Conservation (phyloP, 2,113 vertebrate genomes). For the Potamarius usumacintae region DNA sequence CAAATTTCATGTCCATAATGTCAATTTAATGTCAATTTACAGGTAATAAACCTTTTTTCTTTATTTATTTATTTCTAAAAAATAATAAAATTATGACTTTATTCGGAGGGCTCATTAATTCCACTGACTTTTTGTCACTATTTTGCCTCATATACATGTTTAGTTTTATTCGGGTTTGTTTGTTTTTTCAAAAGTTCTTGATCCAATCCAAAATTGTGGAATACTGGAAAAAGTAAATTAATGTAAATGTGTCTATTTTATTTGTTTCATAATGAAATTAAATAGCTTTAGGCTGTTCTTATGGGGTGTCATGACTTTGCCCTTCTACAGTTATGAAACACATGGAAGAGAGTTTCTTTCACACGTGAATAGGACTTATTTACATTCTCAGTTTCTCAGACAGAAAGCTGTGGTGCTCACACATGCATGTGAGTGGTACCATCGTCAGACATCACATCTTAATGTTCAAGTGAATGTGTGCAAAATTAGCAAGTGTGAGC, state of each 20-base stretch:
- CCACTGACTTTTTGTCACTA: not conserved
- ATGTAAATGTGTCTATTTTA: not conserved
- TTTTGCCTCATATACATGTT: not conserved
- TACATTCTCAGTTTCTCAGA: slow-evolving; percentile 25
- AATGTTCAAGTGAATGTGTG: not conserved
- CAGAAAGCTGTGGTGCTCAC: slow-evolving; percentile 10
- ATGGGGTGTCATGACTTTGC: not conserved
- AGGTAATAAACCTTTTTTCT: not conserved
- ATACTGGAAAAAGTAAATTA: not conserved
- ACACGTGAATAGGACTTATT: slow-evolving; percentile 30
- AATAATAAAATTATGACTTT: not conserved
- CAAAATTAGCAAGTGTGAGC: slow-evolving; percentile 44
- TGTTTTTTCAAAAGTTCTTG: not conserved
- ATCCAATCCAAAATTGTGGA: not conserved
- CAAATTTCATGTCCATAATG: too few species aligned
- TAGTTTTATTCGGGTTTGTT: not conserved
- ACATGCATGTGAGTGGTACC: slow-evolving; percentile 29
- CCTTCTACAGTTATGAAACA: slow-evolving; percentile 1
- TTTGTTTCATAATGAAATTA: not conserved
- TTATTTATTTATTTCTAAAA: not conserved
- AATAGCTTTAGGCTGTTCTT: not conserved
- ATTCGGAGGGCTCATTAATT: not conserved
- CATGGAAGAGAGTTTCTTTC: not conserved
- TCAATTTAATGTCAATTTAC: too few species aligned
- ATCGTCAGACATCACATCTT: slow-evolving; percentile 18